Base-by-base conservation (phyloP, 53 echinoderm and acorn worm species). In the Hippasteria phrygiana region DNA sequence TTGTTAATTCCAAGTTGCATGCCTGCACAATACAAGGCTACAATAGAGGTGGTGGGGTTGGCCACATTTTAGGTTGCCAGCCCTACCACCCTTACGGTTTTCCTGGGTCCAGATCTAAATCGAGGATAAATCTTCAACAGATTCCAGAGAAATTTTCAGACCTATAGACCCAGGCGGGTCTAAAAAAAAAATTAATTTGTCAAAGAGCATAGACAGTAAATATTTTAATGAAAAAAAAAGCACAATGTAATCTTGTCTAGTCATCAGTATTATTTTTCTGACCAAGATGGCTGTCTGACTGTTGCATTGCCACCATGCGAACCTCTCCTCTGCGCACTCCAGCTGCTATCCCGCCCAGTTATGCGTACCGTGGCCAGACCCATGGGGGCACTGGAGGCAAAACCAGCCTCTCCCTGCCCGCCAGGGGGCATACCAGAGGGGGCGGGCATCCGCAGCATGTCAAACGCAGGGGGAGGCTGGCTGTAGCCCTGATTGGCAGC, bases 321-420 rank as follows among this genome's bases (percentile, higher is more conserved):
- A 13, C 91, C 36, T 39, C 81, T 73, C 27, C 79, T 78, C 53
- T 78, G 89, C 54, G 70, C 43, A 36, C 45, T 88, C 73, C 89
- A 89, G 43, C 70, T 80, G 62, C 46, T 63, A 29, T 88, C 93
- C 16, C 97, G 90, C 2, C 97, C 95, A 2, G 95, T 96, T 12
- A 96, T 96, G 16, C 97, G 91, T 28, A 96, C 95, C 14, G 95
- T 96, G 33, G 97, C 93, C 48, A 96, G 88, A 35, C 93, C 95
- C 36, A 90, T 85, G 0, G 95, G 66, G 34, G 12, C 43, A 37
- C 65, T 74, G 33, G 90, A 56, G 41, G 87, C 81, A 66, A 88
- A 79, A 13, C 80, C 43, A 35, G 17, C 36, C 71, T 72, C 74
- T n/a, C 69, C 69, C 31, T 85, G 85, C 1, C 59, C 12, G 14